A percentile compares a stretch with the other conserved stretches of the same genome.
Conservation (phyloP, 2,113 vertebrate species). For the Jaculus jaculus region DNA sequence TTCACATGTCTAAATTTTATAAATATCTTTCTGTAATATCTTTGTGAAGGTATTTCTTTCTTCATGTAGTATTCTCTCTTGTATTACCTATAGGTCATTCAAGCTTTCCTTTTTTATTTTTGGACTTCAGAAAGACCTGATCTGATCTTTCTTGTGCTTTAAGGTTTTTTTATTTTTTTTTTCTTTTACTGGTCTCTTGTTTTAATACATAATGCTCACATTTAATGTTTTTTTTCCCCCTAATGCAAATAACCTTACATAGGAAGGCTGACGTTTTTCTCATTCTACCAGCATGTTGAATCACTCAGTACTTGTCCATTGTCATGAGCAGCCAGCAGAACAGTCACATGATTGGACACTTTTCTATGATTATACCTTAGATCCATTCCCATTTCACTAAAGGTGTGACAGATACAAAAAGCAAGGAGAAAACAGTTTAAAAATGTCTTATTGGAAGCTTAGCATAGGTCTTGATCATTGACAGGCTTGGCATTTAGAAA, state of each 20-base stretch:
- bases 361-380: background rate
- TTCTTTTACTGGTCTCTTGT: background rate
- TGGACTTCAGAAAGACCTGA: background rate
- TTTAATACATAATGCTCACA: background rate
- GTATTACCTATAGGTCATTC: background rate
- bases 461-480: background rate
- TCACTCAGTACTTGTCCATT: background rate
- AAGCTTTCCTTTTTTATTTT: background rate
- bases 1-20: slow-evolving; percentile 4
- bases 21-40: background rate
- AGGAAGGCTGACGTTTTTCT: background rate
- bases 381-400: background rate
- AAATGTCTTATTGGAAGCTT: background rate
- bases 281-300: background rate
- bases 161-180: background rate
- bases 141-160: background rate
- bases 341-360: background rate
- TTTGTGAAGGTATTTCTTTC: background rate
- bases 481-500: background rate
- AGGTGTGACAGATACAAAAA: background rate
- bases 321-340: background rate
- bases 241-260: background rate
- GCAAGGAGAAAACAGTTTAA: background rate
- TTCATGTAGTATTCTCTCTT: background rate
- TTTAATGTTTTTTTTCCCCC: background rate